These are phyloP conservation scores for Himalopsyche kuldschensis DNA, from an alignment of 2,888 invertebrate genomes.

Conservation along the genomic window DNA sequence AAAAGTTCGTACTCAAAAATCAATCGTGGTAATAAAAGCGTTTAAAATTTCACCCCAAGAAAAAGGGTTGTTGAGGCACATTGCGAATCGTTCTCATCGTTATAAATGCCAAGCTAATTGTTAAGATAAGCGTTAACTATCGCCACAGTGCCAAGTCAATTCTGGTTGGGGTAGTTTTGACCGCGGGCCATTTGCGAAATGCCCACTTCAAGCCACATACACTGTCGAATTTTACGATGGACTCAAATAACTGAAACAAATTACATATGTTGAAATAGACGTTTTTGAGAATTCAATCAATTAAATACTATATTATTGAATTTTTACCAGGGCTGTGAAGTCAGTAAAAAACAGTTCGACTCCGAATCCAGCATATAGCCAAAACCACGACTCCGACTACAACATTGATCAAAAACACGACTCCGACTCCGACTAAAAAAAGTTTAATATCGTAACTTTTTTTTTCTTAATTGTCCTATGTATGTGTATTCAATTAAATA, in stretches of 20 bases:
- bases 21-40: neutral
- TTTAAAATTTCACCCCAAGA: neutral
- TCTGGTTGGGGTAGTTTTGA: conserved; percentile 17
- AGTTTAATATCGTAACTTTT: too few species aligned
- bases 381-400: too few species aligned
- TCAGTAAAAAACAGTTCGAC: too few species aligned
- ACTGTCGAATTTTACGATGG: neutral
- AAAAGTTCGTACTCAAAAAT: neutral
- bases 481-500: too few species aligned
- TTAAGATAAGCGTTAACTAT: conserved; percentile 35
- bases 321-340: too few species aligned
- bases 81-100: neutral
- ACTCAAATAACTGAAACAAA: neutral
- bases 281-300: too few species aligned
- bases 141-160: conserved; percentile 12
- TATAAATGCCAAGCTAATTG: conserved; percentile 27
- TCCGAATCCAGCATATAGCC: too few species aligned
- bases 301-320: too few species aligned
- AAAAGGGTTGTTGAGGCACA: neutral
- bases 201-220: conserved; percentile 1
- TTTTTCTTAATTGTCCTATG: too few species aligned
- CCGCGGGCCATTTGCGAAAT: conserved; percentile 22
- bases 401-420: too few species aligned
- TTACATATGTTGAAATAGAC: too few species aligned
- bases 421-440: too few species aligned